These are phyloP conservation scores for chimpanzee (Pan troglodytes) DNA, from an alignment of 2,113 vertebrate species.

Conservation along the genomic window NHGRI_mPanTro3-v2.1_pri NC_072402.2:142045001-142045500, in stretches of 20 bases:
- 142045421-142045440: background rate
- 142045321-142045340: background rate
- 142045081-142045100: background rate
- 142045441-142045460: background rate
- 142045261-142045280: background rate
- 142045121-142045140: background rate
- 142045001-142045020: background rate
- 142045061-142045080: background rate
- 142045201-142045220: background rate
- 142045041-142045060: background rate
- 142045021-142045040: background rate
- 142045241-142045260: background rate
- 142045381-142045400: background rate
- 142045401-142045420: background rate
- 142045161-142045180: background rate
- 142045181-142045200: background rate
- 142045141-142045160: background rate
- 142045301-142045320: background rate
- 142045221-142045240: background rate
- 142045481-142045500: background rate
- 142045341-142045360: background rate
- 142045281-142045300: background rate
- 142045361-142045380: slow-evolving; percentile 9
- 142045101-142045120: background rate
- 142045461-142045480: background rate